phyloP scores from a whole-genome alignment of 2,113 vertebrate genomes.

The Lathamus discolor region DNA sequence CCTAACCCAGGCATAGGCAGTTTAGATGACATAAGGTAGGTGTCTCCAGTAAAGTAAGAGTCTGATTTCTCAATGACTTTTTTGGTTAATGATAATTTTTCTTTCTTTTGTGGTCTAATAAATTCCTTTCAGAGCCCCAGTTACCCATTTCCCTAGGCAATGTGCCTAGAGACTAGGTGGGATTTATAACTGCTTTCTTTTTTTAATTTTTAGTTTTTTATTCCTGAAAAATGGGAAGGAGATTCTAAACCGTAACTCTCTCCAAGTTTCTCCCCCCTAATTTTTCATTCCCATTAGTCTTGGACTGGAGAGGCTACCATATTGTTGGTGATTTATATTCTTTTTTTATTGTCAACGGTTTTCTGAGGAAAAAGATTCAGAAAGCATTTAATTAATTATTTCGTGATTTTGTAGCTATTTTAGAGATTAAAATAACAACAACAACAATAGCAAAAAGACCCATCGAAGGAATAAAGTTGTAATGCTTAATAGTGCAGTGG shows the following conservation, averaged over 20 bases:
- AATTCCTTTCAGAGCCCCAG: neutral
- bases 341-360: neutral
- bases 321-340: neutral
- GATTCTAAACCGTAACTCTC: neutral
- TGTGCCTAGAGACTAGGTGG: neutral
- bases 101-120: neutral
- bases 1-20: neutral
- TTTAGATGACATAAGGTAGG: neutral
- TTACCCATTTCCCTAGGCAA: neutral
- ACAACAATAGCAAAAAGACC: neutral
- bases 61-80: neutral
- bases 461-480: neutral
- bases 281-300: neutral
- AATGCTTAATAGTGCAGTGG: neutral
- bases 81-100: neutral
- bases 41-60: neutral
- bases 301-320: neutral
- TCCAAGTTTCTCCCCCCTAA: neutral
- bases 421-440: conserved; percentile 15
- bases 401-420: neutral
- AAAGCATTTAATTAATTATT: neutral
- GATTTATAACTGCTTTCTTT: neutral
- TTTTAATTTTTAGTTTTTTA: neutral
- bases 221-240: neutral
- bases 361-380: neutral